These are phyloP conservation scores for Plotosus lineatus DNA, from an alignment of 2,113 vertebrate species.

Conservation along the genomic window DNA sequence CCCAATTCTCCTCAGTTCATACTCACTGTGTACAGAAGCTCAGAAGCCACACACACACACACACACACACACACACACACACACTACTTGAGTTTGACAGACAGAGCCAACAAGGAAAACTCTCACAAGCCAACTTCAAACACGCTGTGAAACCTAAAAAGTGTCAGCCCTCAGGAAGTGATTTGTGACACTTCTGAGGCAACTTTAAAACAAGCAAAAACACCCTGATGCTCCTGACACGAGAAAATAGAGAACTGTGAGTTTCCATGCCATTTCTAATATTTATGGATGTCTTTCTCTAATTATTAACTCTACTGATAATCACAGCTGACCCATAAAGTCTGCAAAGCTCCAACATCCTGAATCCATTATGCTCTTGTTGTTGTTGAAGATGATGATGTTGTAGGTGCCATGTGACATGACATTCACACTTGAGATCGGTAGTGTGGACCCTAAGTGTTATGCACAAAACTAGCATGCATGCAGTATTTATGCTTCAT, in stretches of 20 bases:
- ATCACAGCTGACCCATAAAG: not conserved
- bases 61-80: slow-evolving; percentile 53
- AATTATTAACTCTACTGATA: not conserved
- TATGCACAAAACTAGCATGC: not conserved
- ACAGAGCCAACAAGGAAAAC: not conserved
- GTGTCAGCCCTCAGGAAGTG: not conserved
- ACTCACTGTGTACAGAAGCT: slow-evolving; percentile 66
- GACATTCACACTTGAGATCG: not conserved
- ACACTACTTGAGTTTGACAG: slow-evolving; percentile 16
- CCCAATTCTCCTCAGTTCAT: not conserved
- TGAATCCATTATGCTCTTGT: not conserved
- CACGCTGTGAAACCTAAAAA: slow-evolving; percentile 1
- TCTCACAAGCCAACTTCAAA: slow-evolving; percentile 17
- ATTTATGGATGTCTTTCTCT: not conserved
- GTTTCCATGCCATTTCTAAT: not conserved
- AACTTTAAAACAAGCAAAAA: not conserved
- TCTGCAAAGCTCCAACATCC: not conserved
- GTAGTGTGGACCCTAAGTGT: no score
- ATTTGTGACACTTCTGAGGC: not conserved
- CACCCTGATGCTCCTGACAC: not conserved
- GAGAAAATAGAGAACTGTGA: not conserved
- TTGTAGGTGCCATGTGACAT: no score
- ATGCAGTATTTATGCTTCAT: not conserved
- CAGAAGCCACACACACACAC: slow-evolving; percentile 51
- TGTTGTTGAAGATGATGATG: no score